Base-by-base conservation (phyloP, 2,113 vertebrate species). In the Crotalus helleri region DNA sequence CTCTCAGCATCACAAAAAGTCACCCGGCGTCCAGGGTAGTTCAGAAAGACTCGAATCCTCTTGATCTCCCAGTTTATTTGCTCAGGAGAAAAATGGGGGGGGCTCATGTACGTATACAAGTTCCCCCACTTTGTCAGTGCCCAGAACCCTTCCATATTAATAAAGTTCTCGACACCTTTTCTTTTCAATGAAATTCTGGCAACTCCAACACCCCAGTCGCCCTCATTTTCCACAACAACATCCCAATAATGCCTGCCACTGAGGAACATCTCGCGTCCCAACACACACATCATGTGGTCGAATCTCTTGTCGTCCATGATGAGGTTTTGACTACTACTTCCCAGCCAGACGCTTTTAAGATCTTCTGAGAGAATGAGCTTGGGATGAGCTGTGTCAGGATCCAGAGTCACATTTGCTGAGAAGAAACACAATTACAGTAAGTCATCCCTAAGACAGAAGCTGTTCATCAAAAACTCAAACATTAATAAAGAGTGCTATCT, bases 21-120 rank as follows among this genome's bases (percentile, higher is more conserved):
- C 3, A 92, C 55, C 3, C 29, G 58, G 7, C 46, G 2, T 15
- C 44, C 91, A 29, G 0, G 5, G 0, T 33, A 64, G 46, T 92
- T 92, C 57, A 92, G 1, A 39, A 17, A 87, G 26, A 92, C 85
- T 33, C 58, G 17, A 17, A 92, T 64, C 85, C 10, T 58, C 85
- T 24, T 92, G 81, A 88, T 46, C 21, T 26, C 11, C 58, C 26
- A 21, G 2, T 5, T 1, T 12, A 87, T 11, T 19, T 0, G 5
- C 46, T 15, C 9, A 15, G 1, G 7, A 59, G 1, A 2, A 0
- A 39, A 49, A 1, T 0, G 0, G 0, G 91, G 54, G 24, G 74
- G 21, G 26, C 13, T 49, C 3, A 87, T 4, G 19, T 12, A 5
- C 39, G 6, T 11, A 3, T 13, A 86, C 2, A 46, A 7, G 0